A percentile compares a stretch with the other conserved stretches of the same genome.
phyloP scores from a whole-genome alignment of 2,888 invertebrate genomes.

The Caenorhabditis sp. region DNA sequence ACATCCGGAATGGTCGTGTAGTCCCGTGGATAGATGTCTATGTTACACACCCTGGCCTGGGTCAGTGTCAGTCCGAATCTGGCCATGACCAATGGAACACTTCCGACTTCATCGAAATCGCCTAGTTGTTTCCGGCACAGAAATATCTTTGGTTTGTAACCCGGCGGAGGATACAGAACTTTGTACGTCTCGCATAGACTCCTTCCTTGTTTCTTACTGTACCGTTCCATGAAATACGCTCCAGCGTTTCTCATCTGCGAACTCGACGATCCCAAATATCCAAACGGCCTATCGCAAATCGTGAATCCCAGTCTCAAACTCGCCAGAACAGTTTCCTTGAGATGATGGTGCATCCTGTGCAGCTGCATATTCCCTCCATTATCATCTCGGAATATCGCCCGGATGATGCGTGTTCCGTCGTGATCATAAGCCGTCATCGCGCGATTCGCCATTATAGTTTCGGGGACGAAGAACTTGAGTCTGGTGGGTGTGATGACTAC shows the following conservation, averaged over 20 bases:
- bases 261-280: conserved; percentile 81
- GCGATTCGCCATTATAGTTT: conserved; percentile 81
- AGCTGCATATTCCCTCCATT: conserved; percentile 63
- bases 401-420: conserved; percentile 73
- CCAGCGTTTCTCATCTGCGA: conserved; percentile 82
- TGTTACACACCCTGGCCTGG: conserved; percentile 62
- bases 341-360: conserved; percentile 44
- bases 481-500: conserved; percentile 76
- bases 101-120: conserved; percentile 45
- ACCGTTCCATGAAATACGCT: conserved; percentile 73
- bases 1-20: conserved; percentile 13
- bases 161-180: not conserved
- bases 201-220: not conserved
- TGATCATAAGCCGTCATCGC: conserved; percentile 72
- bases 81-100: conserved; percentile 83
- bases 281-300: conserved; percentile 68
- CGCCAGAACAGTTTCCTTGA: conserved; percentile 53
- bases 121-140: conserved; percentile 41
- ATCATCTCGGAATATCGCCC: conserved; percentile 73
- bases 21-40: not conserved
- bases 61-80: conserved; percentile 83
- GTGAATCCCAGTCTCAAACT: conserved; percentile 68
- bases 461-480: conserved; percentile 74
- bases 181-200: no score
- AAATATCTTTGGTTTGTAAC: conserved; percentile 33